Conservation (phyloP, 2,113 vertebrate genomes). For the Austrofundulus limnaeus region DNA sequence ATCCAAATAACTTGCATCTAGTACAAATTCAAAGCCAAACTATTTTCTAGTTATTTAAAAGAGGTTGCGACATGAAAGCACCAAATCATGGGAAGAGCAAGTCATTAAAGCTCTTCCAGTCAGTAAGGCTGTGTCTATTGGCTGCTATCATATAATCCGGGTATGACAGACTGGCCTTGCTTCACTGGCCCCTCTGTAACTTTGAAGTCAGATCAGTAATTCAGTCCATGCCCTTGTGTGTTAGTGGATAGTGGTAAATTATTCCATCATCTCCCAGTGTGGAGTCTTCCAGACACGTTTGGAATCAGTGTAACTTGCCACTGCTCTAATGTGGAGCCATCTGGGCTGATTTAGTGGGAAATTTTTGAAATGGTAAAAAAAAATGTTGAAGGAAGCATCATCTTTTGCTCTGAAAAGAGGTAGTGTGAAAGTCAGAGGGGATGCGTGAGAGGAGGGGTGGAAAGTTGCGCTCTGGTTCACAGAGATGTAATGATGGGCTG, state of each 20-base stretch:
- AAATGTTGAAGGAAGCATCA: conserved; percentile 34
- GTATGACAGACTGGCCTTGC: conserved; percentile 33
- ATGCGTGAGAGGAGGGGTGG: conserved; percentile 13
- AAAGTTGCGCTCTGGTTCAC: conserved; percentile 54
- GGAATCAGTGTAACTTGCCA: conserved; percentile 38
- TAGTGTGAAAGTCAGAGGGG: not conserved
- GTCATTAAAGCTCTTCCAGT: conserved; percentile 40
- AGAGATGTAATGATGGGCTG: conserved; percentile 63
- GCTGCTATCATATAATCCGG: conserved; percentile 28
- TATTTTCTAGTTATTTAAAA: conserved; percentile 11
- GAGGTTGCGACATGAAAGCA: conserved; percentile 16
- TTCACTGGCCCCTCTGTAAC: conserved; percentile 34
- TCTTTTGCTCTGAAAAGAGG: conserved; percentile 23
- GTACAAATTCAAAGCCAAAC: conserved; percentile 25
- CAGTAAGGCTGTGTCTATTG: conserved; percentile 34
- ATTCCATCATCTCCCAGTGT: conserved; percentile 43
- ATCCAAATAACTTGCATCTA: conserved; percentile 42
- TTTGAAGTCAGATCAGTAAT: conserved; percentile 59
- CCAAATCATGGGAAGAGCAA: conserved; percentile 44
- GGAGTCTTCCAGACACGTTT: conserved; percentile 56
- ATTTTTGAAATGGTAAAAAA: conserved; percentile 75
- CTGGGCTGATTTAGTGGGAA: conserved; percentile 59
- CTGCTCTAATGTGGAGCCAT: conserved; percentile 40
- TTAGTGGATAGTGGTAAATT: conserved; percentile 33
- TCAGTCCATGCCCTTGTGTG: conserved; percentile 32